Conservation (phyloP, 1,140 invertebrate genomes). For the Monochamus saltuarius region DNA sequence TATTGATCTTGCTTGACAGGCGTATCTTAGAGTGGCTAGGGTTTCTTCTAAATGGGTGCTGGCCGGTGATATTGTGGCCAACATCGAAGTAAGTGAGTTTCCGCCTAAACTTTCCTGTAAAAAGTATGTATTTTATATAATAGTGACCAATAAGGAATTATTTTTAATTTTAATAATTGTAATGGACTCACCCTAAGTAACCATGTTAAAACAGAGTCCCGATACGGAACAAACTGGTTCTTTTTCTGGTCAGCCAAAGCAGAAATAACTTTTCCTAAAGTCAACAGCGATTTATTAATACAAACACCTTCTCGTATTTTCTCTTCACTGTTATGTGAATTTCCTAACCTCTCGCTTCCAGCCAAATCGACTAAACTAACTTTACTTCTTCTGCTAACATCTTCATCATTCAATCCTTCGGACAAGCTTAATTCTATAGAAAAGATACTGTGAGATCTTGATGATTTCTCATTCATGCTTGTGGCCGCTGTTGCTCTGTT, state of each 20-base stretch:
- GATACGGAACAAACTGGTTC: slow-evolving; percentile 91
- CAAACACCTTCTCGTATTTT: slow-evolving; percentile 76
- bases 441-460: slow-evolving; percentile 75
- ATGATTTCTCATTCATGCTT: slow-evolving; percentile 77
- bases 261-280: slow-evolving; percentile 82
- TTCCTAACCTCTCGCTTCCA: slow-evolving; percentile 78
- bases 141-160: too few relatives aligned
- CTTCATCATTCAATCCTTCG: slow-evolving; percentile 41
- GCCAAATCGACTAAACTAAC: slow-evolving; percentile 84
- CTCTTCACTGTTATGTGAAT: slow-evolving; percentile 66
- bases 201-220: slow-evolving; percentile 99
- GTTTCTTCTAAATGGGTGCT: slow-evolving; percentile 77
- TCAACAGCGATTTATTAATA: slow-evolving; percentile 78
- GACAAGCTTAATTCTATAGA: slow-evolving; percentile 60
- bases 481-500: slow-evolving; percentile 76
- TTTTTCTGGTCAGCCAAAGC: slow-evolving; percentile 47
- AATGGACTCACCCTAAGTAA: slow-evolving; percentile 65
- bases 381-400: slow-evolving; percentile 60
- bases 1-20: slow-evolving; percentile 85
- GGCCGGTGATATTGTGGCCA: slow-evolving; percentile 76
- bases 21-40: slow-evolving; percentile 83
- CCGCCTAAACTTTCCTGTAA: slow-evolving; percentile 67
- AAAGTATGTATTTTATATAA: slow-evolving; percentile 8
- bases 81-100: slow-evolving; percentile 66
- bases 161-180: too few relatives aligned